A percentile compares a stretch with the other conserved stretches of the same genome.
Conservation (phyloP, 2,113 vertebrate species). For the Archilochus colubris region DNA sequence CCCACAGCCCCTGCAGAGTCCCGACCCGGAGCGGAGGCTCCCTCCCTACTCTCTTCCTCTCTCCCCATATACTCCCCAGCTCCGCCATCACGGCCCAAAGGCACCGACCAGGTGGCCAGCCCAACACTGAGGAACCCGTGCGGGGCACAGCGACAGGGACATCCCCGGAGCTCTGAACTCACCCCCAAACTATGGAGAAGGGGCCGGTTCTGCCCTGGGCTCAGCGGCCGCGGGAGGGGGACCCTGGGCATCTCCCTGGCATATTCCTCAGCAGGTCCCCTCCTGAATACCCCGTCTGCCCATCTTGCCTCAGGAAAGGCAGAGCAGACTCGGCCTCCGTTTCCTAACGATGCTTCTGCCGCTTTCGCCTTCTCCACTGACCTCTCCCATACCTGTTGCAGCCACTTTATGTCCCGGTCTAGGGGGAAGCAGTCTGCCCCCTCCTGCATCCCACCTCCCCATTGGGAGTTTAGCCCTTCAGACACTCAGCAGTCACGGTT, state of each 20-base stretch:
- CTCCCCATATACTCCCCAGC: not conserved
- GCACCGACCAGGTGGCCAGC: not conserved
- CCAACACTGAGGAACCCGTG: not conserved
- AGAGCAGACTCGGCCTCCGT: not conserved
- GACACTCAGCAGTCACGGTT: not conserved
- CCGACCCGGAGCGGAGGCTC: not conserved
- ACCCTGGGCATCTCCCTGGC: no score
- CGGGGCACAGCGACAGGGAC: not conserved
- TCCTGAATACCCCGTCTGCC: not conserved
- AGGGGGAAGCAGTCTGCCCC: not conserved
- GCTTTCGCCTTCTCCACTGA: no score
- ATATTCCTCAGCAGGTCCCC: not conserved
- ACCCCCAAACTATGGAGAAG: not conserved
- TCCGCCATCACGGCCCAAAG: not conserved
- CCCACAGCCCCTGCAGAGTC: not conserved
- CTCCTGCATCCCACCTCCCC: not conserved
- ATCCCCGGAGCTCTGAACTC: not conserved
- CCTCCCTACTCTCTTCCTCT: not conserved
- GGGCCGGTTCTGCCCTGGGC: not conserved
- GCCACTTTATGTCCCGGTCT: not conserved
- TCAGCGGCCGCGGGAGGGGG: not conserved
- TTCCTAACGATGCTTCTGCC: not conserved
- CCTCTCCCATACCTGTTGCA: conserved; percentile 45
- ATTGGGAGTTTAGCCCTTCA: not conserved
- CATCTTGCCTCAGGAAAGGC: not conserved